Evolutionary conservation across 1,140 invertebrate genomes (phyloP).

Genomic region (Brachionus asplanchnoidis): DNA sequence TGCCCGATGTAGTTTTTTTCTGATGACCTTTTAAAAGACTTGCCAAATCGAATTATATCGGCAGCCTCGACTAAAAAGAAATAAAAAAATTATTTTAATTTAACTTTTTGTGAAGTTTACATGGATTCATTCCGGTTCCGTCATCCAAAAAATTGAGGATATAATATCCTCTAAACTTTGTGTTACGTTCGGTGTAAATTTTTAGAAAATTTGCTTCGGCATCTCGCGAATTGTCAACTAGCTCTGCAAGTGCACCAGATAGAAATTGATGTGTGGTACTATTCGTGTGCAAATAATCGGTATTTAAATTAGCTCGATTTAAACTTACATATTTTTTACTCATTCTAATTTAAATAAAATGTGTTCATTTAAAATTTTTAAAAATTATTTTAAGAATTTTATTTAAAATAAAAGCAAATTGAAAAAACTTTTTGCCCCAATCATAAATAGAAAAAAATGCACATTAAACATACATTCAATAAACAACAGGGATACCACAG

Average conservation of each 20-base stretch:
- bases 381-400: too few species aligned
- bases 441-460: too few species aligned
- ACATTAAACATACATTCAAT: too few species aligned
- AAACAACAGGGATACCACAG: too few species aligned
- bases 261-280: conserved; percentile 57
- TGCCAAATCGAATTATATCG: conserved; percentile 57
- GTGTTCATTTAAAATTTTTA: too few species aligned
- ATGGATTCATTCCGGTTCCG: conserved; percentile 56
- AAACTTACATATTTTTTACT: conserved; percentile 14
- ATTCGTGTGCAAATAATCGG: not conserved
- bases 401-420: too few species aligned
- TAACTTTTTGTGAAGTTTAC: too few species aligned
- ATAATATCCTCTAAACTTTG: conserved; percentile 51
- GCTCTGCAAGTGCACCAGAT: conserved; percentile 57
- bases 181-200: conserved; percentile 48
- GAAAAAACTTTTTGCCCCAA: too few species aligned
- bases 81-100: too few species aligned
- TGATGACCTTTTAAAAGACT: conserved; percentile 51
- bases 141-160: conserved; percentile 56
- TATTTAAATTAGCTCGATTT: not conserved
- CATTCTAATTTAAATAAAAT: not conserved
- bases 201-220: conserved; percentile 2
- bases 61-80: conserved; percentile 56
- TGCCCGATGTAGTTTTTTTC: conserved; percentile 55
- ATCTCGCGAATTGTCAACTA: conserved; percentile 54